Evolutionary conservation across 2,888 invertebrate genomes (phyloP).

Genomic region (Lordiphosa fenestrarum): DNA sequence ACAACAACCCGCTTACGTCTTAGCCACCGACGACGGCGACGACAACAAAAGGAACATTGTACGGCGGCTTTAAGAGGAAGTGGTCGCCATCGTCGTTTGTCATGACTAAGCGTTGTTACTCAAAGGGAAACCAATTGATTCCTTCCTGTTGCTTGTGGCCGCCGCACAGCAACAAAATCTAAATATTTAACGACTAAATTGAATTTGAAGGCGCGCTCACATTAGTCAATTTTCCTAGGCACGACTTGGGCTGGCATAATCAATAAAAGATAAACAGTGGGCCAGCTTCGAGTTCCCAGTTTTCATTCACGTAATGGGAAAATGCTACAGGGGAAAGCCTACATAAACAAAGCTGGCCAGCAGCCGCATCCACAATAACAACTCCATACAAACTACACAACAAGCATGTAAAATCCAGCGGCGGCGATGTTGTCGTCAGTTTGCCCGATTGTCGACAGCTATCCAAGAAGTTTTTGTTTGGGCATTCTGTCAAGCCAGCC

Average conservation of each 20-base stretch:
- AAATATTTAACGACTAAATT: slow-evolving; percentile 73
- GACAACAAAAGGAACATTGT: slow-evolving; percentile 59
- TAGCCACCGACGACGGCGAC: slow-evolving; percentile 26
- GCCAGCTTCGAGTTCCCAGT: slow-evolving; percentile 29
- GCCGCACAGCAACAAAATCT: slow-evolving; percentile 55
- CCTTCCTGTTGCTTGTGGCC: slow-evolving; percentile 57
- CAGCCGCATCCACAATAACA: slow-evolving; percentile 28
- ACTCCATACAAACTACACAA: slow-evolving; percentile 21
- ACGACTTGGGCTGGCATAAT: slow-evolving; percentile 54
- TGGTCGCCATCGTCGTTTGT: slow-evolving; percentile 37
- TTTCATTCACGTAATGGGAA: slow-evolving; percentile 64
- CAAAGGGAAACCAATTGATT: slow-evolving; percentile 71
- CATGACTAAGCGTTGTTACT: slow-evolving; percentile 59
- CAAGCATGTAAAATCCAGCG: slow-evolving; percentile 21
- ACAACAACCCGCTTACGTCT: slow-evolving; percentile 39
- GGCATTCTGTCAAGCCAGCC: slow-evolving; percentile 49
- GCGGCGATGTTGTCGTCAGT: slow-evolving; percentile 23
- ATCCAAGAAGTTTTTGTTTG: slow-evolving; percentile 40
- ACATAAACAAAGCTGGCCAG: slow-evolving; percentile 5
- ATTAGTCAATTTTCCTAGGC: slow-evolving; percentile 68
- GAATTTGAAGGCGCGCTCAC: slow-evolving; percentile 68
- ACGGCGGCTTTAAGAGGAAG: slow-evolving; percentile 49
- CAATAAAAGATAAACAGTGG: slow-evolving; percentile 70
- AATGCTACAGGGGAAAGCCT: slow-evolving; percentile 46
- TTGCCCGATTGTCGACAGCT: slow-evolving; percentile 18